These are phyloP conservation scores for Hystrix brachyura DNA, from an alignment of 2,113 vertebrate genomes.

Conservation along the genomic window DNA sequence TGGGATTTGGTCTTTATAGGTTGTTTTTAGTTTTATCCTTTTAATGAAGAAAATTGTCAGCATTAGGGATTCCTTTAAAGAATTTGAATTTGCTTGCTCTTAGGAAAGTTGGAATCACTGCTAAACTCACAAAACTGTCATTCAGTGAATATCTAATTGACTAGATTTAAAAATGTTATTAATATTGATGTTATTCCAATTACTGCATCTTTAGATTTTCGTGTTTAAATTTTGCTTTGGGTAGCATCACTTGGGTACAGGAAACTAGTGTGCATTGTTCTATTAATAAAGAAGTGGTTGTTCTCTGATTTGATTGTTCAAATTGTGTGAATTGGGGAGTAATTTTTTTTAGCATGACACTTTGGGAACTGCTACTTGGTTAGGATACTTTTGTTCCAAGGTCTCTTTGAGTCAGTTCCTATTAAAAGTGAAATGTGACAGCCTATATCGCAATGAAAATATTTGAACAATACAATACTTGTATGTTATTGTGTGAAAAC, in stretches of 20 bases:
- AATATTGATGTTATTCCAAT: slow-evolving; percentile 73
- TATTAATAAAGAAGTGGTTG: slow-evolving; percentile 81
- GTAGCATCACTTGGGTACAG: slow-evolving; percentile 77
- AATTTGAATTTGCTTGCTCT: slow-evolving; percentile 26
- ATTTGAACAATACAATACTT: slow-evolving; percentile 81
- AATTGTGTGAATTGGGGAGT: slow-evolving; percentile 76
- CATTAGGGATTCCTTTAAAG: slow-evolving; percentile 25
- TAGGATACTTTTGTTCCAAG: slow-evolving; percentile 77
- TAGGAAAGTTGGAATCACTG: slow-evolving; percentile 24
- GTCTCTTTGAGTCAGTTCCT: slow-evolving; percentile 82
- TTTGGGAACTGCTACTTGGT: slow-evolving; percentile 78
- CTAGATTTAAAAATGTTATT: slow-evolving; percentile 66
- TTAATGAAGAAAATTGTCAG: slow-evolving; percentile 50
- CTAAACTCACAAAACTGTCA: slow-evolving; percentile 50
- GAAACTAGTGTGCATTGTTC: slow-evolving; percentile 80
- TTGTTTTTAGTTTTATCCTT: slow-evolving; percentile 65
- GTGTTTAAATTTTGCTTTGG: slow-evolving; percentile 68
- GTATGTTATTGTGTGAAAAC: slow-evolving; percentile 74
- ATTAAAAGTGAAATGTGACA: slow-evolving; percentile 77
- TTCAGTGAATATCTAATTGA: slow-evolving; percentile 26
- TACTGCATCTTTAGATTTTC: slow-evolving; percentile 68
- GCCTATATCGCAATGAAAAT: slow-evolving; percentile 70
- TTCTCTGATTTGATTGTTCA: slow-evolving; percentile 78
- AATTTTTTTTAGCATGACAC: slow-evolving; percentile 74
- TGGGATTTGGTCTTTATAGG: slow-evolving; percentile 50